Conservation (phyloP, 2,888 invertebrate species). For the Melikaiella ostensackeni region DNA sequence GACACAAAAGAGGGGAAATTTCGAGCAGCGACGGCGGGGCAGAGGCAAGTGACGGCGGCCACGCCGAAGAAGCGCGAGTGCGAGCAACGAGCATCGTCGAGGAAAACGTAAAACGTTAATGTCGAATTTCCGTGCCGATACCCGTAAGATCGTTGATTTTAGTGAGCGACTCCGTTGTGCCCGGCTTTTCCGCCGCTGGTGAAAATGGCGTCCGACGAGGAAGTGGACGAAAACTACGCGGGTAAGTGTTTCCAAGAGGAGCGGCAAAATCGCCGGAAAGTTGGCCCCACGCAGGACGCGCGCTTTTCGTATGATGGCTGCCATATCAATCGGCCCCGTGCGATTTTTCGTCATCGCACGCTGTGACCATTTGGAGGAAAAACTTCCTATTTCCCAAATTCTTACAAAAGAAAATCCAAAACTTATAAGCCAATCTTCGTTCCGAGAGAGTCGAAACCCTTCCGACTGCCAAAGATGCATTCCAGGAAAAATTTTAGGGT, state of each 20-base stretch:
- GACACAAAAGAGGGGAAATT: constrained; percentile 11
- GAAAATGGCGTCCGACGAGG: constrained; percentile 91
- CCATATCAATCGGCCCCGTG: constrained; percentile 67
- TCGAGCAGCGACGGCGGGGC: constrained; percentile 13
- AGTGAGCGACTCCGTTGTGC: constrained; percentile 36
- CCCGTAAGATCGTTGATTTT: constrained; percentile 10
- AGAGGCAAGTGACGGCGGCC: constrained; percentile 36
- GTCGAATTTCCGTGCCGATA: constrained; percentile 44
- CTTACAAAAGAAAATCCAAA: neutral
- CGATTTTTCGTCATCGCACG: constrained; percentile 37
- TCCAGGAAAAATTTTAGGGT: constrained; percentile 28
- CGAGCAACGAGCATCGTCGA: neutral
- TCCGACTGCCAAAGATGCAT: neutral
- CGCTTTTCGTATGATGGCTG: constrained; percentile 75
- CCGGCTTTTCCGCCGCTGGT: constrained; percentile 34
- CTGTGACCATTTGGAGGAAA: neutral
- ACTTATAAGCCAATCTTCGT: neutral
- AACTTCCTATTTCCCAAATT: neutral
- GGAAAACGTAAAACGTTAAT: constrained; percentile 19
- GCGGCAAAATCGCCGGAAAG: constrained; percentile 57
- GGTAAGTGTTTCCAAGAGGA: constrained; percentile 81
- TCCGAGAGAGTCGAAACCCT: neutral
- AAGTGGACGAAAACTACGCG: constrained; percentile 91
- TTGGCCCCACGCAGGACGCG: constrained; percentile 69
- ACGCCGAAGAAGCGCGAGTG: constrained; percentile 37